Base-by-base conservation (phyloP, 2,113 vertebrate species). In the Coryphaenoides rupestris region DNA sequence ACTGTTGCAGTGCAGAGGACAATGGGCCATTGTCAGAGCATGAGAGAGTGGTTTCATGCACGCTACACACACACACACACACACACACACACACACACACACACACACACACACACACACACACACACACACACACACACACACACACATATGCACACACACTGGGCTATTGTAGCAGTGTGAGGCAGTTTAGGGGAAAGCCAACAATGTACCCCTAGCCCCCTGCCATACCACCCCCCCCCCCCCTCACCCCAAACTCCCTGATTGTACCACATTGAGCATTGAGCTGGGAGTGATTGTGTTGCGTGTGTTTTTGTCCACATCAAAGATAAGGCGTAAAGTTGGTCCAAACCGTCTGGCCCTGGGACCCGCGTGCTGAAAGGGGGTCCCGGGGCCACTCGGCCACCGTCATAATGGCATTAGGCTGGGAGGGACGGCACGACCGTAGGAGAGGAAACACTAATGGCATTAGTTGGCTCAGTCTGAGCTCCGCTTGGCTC, bases 11-110 rank as follows among this genome's bases (percentile, higher is more conserved):
- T 86, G 54, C 21, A 26, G 2, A 10, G 83, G 81, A 91, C 90
- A 91, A 91, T 90, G 76, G 81, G 60, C 80, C 78, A 86, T 91
- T 91, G 89, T 91, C 75, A 68, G 72, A 56, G 74, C 72, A 83
- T 85, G 83, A 85, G 78, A 84, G 78, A 63, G 45, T 1, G 54
- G 4, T 22, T 73, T 40, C 72, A 65, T 69, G 69, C 54, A 59
- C 55, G 64, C 63, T 19, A 19, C n/a, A 13, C 33, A 54, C 26
- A 23, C 46, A 45, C 55, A 19, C 62, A 59, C 53, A 21, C 40
- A 21, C 33, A 21, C 58, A 56, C 40, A 56, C 66, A 58, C 53
- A 23, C 74, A 58, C 63, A 70, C 67, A 64, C 72, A 75, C 64
- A 68, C 75, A 78, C 73, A 75, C 60, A 24, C 72, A 65, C 72